Evolutionary conservation across 1,140 invertebrate species (phyloP).

Genomic region (Anadara kagoshimensis): DNA sequence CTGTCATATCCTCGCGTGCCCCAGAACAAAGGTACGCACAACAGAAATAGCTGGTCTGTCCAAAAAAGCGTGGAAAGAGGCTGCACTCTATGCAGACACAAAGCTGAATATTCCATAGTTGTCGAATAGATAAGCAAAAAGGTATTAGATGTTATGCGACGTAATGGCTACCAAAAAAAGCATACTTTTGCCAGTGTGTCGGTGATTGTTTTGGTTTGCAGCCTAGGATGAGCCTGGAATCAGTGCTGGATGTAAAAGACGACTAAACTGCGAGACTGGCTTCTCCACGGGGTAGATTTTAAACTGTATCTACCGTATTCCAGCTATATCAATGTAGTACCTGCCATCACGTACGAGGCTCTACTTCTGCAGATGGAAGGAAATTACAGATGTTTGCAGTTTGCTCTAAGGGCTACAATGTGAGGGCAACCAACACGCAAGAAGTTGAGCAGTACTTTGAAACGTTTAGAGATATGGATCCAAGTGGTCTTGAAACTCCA

Average conservation of each 20-base stretch:
- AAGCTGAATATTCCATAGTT: slow-evolving; percentile 20
- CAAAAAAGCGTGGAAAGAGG: slow-evolving; percentile 17
- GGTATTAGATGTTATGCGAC: slow-evolving; percentile 19
- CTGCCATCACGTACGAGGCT: slow-evolving; percentile 20
- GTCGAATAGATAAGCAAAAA: slow-evolving; percentile 28
- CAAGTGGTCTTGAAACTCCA: slow-evolving; percentile 23
- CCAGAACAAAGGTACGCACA: slow-evolving; percentile 15
- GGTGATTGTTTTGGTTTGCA: slow-evolving; percentile 22
- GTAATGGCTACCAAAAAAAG: slow-evolving; percentile 5
- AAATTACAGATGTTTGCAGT: slow-evolving; percentile 11
- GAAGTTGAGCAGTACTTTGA: slow-evolving; percentile 33
- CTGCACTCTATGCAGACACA: slow-evolving; percentile 4
- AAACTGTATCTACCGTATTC: slow-evolving; percentile 3
- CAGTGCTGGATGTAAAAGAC: not conserved
- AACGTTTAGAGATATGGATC: slow-evolving; percentile 26
- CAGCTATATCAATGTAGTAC: slow-evolving; percentile 13
- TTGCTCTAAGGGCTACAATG: slow-evolving; percentile 14
- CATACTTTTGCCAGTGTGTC: slow-evolving; percentile 15
- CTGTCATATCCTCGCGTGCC: slow-evolving; percentile 4
- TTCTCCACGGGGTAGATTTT: slow-evolving; percentile 7
- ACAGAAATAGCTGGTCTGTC: slow-evolving; percentile 18
- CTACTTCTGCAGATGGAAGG: slow-evolving; percentile 12
- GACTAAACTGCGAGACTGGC: slow-evolving; percentile 6
- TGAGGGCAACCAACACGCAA: slow-evolving; percentile 18
- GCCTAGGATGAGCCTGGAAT: slow-evolving; percentile 32